Base-by-base conservation (phyloP, 1,140 invertebrate species). In the Leptopilina boulardi region DNA sequence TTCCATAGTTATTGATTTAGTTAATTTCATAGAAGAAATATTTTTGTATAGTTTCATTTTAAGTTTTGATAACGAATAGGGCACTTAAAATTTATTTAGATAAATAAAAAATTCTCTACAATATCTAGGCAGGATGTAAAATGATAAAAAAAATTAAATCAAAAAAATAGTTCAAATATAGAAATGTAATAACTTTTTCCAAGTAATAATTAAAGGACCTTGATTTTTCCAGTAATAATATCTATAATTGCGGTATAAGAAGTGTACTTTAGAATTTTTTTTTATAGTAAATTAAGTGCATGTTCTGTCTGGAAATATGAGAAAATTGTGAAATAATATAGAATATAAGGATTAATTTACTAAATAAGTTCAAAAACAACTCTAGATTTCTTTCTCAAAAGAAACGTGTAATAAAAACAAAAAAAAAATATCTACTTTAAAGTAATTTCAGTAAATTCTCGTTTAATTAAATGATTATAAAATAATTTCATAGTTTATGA, bases 221-320 rank as follows among this genome's bases (percentile, higher is more conserved):
- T 66, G 26, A 30, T 30, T 66, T 66, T 66, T 8, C 13, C 13
- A 30, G 21, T 15, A 66, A n/a, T 66, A 66, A 66, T 26, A 26
- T 4, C 59, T 10, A 0, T 66, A 66, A 66, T 66, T 13, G 26
- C n/a, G n/a, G 23, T 26, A 30, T 13, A 30, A 26, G 10, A 30
- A 34, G 23, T 34, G 59, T 30, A 66, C 26, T 59, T 47, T 3
- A 9, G 2, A 59, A 59, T 26, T 59, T 21, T 54, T 26, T 66
- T 30, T 66, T 66, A n/a, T 66, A 66, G 23, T n/a, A 34, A 13
- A 59, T n/a, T 66, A 66, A 66, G 15, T 59, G 11, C 21, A 59
- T 15, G 56, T 59, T 59, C 23, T 26, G n/a, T n/a, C 13, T n/a
- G 21, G 23, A 66, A 66, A 34, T 30, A 66, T 30, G 3, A 30